Base-by-base conservation (phyloP, 2,888 invertebrate genomes). In the Zaprionus lineosus region DNA sequence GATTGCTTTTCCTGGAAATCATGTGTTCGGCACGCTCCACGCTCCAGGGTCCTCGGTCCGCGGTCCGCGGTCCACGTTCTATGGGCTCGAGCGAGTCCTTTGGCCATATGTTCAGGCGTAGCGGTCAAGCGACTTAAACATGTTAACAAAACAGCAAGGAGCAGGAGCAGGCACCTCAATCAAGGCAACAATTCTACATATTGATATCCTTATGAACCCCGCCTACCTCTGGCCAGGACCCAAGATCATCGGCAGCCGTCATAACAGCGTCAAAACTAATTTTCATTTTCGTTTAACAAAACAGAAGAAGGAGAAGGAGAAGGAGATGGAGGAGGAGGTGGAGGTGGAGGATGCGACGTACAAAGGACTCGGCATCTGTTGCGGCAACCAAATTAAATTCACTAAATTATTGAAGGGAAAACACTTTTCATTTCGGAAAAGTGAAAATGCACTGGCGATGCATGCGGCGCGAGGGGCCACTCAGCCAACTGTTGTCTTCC, bases 191-290 rank as follows among this genome's bases (percentile, higher is more conserved):
- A 24, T 39, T 28, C 29, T 15, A 21, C 21, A 5, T 21, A 3
- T 7, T 21, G 4, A 3, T 21, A 21, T 21, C 3, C 21, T 5
- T 21, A 21, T 21, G 21, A 21, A 5, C n/a, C 6, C 11, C 6
- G 8, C 29, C n/a, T 29, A 29, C n/a, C n/a, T n/a, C n/a, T n/a
- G n/a, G n/a, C n/a, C n/a, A n/a, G n/a, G n/a, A n/a, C n/a, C n/a
- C n/a, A n/a, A n/a, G 34, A 47, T 43, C 58, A 55, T 33, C 50
- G 55, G 61, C 68, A 60, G 78, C 65, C 73, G 73, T 81, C 84
- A 81, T 74, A 84, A 84, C 57, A 81, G 84, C 84, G 73, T 84
- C 81, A 84, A 84, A 84, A 83, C 70, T 75, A 77, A 81, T 84
- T 84, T 77, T 71, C 63, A 72, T 74, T 73, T 65, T 66, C 50